phyloP scores from a whole-genome alignment of 2,888 invertebrate species.

The Oegoconia quadripuncta region DNA sequence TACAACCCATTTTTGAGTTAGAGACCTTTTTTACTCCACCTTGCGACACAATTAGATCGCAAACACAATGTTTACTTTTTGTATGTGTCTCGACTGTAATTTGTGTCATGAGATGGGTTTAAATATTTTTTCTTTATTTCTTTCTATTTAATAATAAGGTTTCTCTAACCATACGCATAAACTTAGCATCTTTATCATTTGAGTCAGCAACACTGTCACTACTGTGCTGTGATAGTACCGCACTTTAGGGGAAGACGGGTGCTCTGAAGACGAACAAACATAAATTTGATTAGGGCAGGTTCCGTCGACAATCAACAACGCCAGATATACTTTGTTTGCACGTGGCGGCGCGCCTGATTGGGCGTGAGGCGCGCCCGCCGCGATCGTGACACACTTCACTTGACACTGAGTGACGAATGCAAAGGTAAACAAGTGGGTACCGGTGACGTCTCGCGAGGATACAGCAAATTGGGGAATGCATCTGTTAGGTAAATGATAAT shows the following conservation, averaged over 20 bases:
- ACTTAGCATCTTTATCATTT: too few relatives aligned
- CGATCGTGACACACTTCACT: neutral
- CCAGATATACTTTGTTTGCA: constrained; percentile 49
- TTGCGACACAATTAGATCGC: too few relatives aligned
- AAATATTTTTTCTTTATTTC: too few relatives aligned
- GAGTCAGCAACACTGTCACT: neutral
- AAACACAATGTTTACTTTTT: too few relatives aligned
- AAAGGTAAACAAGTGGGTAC: neutral
- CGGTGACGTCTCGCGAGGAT: neutral
- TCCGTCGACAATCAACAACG: constrained; percentile 61
- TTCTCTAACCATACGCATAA: too few relatives aligned
- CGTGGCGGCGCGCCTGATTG: constrained; percentile 37
- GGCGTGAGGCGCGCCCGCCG: constrained; percentile 21
- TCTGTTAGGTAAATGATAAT: too few relatives aligned
- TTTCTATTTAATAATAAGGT: too few relatives aligned
- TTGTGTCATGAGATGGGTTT: too few relatives aligned
- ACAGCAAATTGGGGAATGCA: too few relatives aligned
- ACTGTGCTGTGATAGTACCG: constrained; percentile 5
- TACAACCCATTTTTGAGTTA: too few relatives aligned
- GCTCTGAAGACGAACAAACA: constrained; percentile 68
- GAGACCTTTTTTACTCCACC: too few relatives aligned
- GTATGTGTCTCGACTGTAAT: too few relatives aligned
- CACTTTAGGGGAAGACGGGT: constrained; percentile 27
- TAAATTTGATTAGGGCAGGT: constrained; percentile 73
- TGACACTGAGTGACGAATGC: neutral